Conservation (phyloP, 1,140 invertebrate genomes). For the Ericerus pela region DNA sequence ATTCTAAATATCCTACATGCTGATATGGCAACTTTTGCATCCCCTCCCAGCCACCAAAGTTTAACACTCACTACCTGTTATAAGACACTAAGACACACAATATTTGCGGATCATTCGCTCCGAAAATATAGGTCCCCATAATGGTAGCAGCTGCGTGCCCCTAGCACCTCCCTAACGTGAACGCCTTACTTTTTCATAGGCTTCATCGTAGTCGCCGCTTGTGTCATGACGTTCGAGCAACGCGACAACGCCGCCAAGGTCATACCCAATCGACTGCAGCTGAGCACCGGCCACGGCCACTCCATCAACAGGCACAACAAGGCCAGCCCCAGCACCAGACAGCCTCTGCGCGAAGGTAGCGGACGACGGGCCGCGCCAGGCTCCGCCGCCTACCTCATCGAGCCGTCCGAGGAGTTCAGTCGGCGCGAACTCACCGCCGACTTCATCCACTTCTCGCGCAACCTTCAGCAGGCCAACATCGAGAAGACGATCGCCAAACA, state of each 20-base stretch:
- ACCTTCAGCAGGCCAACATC: constrained; percentile 33
- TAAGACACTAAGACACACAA: too few species aligned
- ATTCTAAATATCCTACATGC: too few species aligned
- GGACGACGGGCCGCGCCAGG: constrained; percentile 26
- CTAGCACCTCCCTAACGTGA: too few species aligned
- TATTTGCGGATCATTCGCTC: too few species aligned
- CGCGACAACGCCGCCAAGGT: constrained; percentile 74
- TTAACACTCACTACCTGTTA: too few species aligned
- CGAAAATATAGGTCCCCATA: too few species aligned
- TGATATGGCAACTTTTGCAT: too few species aligned
- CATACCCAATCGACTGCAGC: constrained; percentile 56
- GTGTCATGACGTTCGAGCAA: constrained; percentile 88
- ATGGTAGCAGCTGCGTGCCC: too few species aligned
- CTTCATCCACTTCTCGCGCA: constrained; percentile 51
- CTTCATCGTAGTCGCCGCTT: constrained; percentile 81
- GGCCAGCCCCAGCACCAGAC: constrained; percentile 13
- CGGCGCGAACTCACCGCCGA: constrained; percentile 48
- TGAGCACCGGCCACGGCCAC: constrained; percentile 30
- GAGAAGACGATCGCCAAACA: constrained; percentile 9
- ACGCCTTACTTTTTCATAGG: constrained; percentile 46
- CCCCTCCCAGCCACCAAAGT: too few species aligned
- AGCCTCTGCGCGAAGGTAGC: constrained; percentile 24
- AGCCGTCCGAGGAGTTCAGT: constrained; percentile 4
- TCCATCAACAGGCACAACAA: constrained; percentile 17
- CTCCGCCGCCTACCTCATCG: constrained; percentile 9